A percentile compares a stretch with the other conserved stretches of the same genome.
These are phyloP conservation scores for Globia sparganii DNA, from an alignment of 2,888 invertebrate genomes.

Conservation along the genomic window DNA sequence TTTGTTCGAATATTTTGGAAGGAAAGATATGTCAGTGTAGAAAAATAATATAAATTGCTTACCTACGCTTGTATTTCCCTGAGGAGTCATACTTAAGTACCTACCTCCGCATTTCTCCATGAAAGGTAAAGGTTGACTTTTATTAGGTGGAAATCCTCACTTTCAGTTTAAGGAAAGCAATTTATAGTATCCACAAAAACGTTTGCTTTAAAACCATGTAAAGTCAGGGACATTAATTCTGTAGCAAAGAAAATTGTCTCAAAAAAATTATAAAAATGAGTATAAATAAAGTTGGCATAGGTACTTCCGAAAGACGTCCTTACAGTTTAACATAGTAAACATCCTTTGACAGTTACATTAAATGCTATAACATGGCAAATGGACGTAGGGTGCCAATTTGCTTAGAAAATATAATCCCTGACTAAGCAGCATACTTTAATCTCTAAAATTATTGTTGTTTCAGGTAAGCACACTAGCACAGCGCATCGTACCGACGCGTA, in stretches of 20 bases:
- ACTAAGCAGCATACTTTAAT: neutral
- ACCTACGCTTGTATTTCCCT: conserved; percentile 4
- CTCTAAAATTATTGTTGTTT: neutral
- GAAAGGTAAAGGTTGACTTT: neutral
- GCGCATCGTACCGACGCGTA: neutral
- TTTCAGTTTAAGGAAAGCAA: neutral
- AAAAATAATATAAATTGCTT: neutral
- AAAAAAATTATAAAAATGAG: no score
- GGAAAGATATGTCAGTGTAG: neutral
- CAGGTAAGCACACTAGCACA: neutral
- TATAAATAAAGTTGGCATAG: no score
- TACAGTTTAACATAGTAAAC: no score
- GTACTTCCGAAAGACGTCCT: no score
- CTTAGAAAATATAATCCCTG: neutral
- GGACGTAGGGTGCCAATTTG: neutral
- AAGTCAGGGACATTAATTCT: neutral
- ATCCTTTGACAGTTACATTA: neutral
- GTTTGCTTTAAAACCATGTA: neutral
- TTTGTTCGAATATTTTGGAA: neutral
- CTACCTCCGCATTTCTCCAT: neutral
- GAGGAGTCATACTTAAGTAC: neutral
- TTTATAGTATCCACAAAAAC: neutral
- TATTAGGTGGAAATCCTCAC: neutral
- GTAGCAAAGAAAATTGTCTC: neutral
- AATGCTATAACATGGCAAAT: neutral